These are phyloP conservation scores for Chaenodraco wilsoni DNA, from an alignment of 2,797 vertebrate genomes.

Conservation along the genomic window DNA sequence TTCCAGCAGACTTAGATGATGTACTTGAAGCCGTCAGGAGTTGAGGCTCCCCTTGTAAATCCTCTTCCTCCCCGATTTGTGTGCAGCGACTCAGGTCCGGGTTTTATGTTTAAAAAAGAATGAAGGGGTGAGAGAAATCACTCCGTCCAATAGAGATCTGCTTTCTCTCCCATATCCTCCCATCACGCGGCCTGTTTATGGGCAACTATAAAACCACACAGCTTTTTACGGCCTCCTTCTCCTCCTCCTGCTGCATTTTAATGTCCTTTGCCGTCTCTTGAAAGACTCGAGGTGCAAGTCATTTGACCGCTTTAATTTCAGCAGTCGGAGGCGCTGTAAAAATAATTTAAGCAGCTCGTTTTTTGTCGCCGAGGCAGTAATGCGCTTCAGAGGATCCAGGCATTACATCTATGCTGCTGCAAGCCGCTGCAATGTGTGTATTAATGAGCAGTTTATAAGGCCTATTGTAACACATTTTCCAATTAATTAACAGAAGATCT, in stretches of 20 bases:
- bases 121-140: background rate
- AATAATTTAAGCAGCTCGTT: conserved; percentile 37
- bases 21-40: conserved; percentile 15
- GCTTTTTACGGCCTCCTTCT: conserved; percentile 64
- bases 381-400: conserved; percentile 18
- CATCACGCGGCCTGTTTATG: conserved; percentile 62
- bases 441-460: conserved; percentile 46
- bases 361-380: conserved; percentile 32
- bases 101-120: conserved; percentile 55
- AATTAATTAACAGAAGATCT: conserved; percentile 23
- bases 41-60: conserved; percentile 57
- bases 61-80: conserved; percentile 46
- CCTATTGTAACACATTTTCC: conserved; percentile 19
- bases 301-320: conserved; percentile 56
- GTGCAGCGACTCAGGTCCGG: conserved; percentile 39
- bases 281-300: conserved; percentile 53
- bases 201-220: conserved; percentile 60
- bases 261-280: conserved; percentile 50
- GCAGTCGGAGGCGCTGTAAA: conserved; percentile 34
- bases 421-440: conserved; percentile 13
- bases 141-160: conserved; percentile 33
- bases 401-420: conserved; percentile 26
- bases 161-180: conserved; percentile 33
- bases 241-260: conserved; percentile 52
- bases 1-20: background rate